Evolutionary conservation across 2,113 vertebrate species (phyloP), one percentile per base, ranked within the genome.

Genomic region (Anarhynchus alexandrinus): DNA sequence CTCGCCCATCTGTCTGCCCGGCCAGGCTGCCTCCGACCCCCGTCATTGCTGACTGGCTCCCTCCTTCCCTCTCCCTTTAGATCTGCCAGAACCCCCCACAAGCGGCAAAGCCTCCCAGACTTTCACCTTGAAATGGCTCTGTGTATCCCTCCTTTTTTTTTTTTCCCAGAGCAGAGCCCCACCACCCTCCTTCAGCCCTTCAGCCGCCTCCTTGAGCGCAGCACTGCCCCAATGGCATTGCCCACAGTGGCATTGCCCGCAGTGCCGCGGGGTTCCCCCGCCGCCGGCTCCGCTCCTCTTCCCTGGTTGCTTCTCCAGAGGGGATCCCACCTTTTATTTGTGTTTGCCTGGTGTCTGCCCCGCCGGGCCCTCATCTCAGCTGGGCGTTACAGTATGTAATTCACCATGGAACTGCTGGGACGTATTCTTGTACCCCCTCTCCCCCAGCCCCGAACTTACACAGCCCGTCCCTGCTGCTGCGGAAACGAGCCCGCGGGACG

Each of bases 1-100:
- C 96, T 96, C 29, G 2, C 92, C 96, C 96, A 96, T 96, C 96
- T 97, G 96, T 78, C 93, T 82, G 70, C 82, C 95, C 90, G 30
- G 69, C 38, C 0, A 83, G 86, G 78, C 70, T 90, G 88, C 32
- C 67, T 80, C 92, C 8, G 12, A 86, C 58, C 88, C 65, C 65
- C 19, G 1, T 43, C 86, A 57, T 1, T 86, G 92, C 94, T 88
- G 88, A 74, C 94, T 92, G 94, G 8, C 72, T 93, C 52, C 61
- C 62, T 94, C 43, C 90, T 73, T 65, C 64, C 93, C 61, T 76
- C 71, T 90, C 83, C 25, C 58, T 65, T 64, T 2, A 61, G 83
- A 45, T 45, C 49, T 55, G 91, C 84, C 87, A 86, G 49, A 52
- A 26, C 36, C 58, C 25, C 42, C 69, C 1, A 12, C 26, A 26